Evolutionary conservation across 2,888 invertebrate species (phyloP), one percentile per base, ranked within the genome.

Genomic region (Lymantria monacha): DNA sequence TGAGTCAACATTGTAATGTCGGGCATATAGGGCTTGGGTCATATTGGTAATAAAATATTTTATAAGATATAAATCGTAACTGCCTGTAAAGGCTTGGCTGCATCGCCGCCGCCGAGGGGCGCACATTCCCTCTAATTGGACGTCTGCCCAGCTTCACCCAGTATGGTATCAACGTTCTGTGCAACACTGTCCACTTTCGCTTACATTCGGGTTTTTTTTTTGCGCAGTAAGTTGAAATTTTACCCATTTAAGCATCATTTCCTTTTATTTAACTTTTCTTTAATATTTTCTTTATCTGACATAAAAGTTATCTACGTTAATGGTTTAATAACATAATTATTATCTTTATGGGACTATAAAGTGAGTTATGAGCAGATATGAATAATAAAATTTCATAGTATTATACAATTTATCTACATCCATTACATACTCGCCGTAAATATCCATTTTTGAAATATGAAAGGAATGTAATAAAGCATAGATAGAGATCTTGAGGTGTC

Each of bases 51-150:
- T 66, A 66, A 61, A 61, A 61, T 65, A 57, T 63, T 62, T 50
- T 45, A 49, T 53, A 60, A 44, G 54, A 45, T 43, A 66, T 69
- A 74, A 76, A 72, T 70, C 68, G 70, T 65, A 79, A 66, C 85
- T 76, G 75, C 81, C 86, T 86, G 87, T 87, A 80, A 63, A 63
- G 57, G 70, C 67, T 40, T 22, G 42, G 53, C 54, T 58, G 58
- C 53, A 66, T 57, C 38, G 42, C 53, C 53, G 59, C 57, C 53
- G 67, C 73, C 67, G 61, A 74, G 74, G 77, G 79, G 73, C 75
- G 76, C 75, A 74, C 86, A 87, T 88, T 87, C 88, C 87, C 74
- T 85, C 87, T 90, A 90, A 90, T 90, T 90, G 89, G 88, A 80
- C 70, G 83, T 79, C 81, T 79, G 83, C 73, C 72, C 79, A 69